Base-by-base conservation (phyloP, 2,113 vertebrate genomes). In the Nothocercus nigrocapillus region DNA sequence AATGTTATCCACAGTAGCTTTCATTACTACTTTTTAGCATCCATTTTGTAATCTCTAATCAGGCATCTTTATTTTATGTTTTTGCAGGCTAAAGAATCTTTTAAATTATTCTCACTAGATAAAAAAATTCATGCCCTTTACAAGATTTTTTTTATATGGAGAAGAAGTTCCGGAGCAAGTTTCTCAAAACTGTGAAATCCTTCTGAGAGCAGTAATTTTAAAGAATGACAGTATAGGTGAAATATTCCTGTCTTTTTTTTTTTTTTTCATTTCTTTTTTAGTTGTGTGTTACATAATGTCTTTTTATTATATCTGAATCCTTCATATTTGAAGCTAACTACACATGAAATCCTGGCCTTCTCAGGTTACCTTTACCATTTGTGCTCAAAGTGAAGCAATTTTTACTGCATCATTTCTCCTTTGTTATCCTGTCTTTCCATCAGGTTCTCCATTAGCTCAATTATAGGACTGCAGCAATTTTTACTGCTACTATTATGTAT, bases 351-450 rank as follows among this genome's bases (percentile, higher is more conserved):
- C 40, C 76, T 89, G 58, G 75, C 82, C 61, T 95, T 89, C 95
- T 92, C 83, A 77, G 90, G 88, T 51, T 94, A 82, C 70, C 75
- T 89, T 59, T 95, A 67, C 82, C 78, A 82, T 96, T 96, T 95
- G 70, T 93, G 94, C 94, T 92, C 81, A 94, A 97, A 97, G 92
- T 4, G 30, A 95, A 97, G 85, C 95, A 96, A 97, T 97, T 97
- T 96, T 97, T 94, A n/a, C 74, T 96, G 95, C 83, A 95, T 79
- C 42, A 80, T 95, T 96, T 97, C 82, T 93, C 80, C 66, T 96
- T 97, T 96, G 77, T 94, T 97, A 96, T 94, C 95, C 96, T 91
- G 34, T 95, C 82, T 95, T 95, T 96, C 88, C 67, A 96, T 97
- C 88, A 92, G 47, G 72, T 90, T 90, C 90, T 94, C 92, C 92